Conservation (phyloP, 2,113 vertebrate genomes). For the Mormyrus iriodes region DNA sequence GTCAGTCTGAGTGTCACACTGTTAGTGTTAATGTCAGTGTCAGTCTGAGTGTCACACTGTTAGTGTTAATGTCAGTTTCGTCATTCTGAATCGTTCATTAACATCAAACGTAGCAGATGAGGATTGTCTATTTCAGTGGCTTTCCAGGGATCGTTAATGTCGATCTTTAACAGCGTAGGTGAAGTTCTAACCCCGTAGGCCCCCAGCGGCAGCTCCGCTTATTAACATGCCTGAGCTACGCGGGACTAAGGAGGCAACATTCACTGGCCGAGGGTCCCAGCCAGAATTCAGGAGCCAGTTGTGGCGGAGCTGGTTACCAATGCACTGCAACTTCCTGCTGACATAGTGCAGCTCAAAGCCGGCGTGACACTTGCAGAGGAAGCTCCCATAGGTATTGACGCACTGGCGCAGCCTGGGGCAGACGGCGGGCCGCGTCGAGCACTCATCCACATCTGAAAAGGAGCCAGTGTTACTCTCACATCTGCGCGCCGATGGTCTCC, state of each 20-base stretch:
- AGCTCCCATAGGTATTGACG: constrained; percentile 89
- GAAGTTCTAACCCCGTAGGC: neutral
- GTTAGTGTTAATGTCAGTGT: neutral
- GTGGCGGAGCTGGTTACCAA: constrained; percentile 57
- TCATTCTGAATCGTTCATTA: neutral
- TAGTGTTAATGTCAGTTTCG: neutral
- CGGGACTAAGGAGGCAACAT: no score
- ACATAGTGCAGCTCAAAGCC: constrained; percentile 80
- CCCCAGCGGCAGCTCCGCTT: neutral
- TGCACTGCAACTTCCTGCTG: constrained; percentile 78
- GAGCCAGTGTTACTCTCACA: neutral
- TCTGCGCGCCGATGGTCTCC: neutral
- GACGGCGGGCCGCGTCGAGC: constrained; percentile 59
- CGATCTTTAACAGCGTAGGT: neutral
- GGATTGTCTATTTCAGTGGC: neutral
- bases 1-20: neutral
- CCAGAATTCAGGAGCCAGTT: neutral
- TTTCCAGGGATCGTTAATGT: neutral
- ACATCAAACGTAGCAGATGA: neutral
- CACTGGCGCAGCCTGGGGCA: constrained; percentile 81
- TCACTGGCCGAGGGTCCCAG: neutral
- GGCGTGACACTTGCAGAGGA: constrained; percentile 81
- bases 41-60: neutral
- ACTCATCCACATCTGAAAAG: constrained; percentile 79
- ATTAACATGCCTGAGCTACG: neutral